These are phyloP conservation scores for Anser cygnoides DNA, from an alignment of 2,113 vertebrate species.

Conservation along the genomic window DNA sequence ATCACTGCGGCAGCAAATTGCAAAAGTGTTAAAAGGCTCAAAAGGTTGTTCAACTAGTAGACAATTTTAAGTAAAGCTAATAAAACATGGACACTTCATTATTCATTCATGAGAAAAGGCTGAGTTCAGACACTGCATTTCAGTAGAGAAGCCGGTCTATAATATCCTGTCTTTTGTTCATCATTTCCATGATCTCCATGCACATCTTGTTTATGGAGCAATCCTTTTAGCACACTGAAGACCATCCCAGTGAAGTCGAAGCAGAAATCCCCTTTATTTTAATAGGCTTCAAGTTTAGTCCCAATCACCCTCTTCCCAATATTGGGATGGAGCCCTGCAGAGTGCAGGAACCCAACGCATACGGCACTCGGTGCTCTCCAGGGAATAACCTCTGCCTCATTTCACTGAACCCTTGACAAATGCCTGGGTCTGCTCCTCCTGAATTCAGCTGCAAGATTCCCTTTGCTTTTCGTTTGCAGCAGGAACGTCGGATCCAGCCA, in stretches of 20 bases:
- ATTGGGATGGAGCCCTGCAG: background rate
- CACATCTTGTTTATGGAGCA: background rate
- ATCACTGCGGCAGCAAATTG: constrained; percentile 52
- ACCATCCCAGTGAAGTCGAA: background rate
- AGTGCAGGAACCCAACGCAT: background rate
- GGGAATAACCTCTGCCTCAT: background rate
- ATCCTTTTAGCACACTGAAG: background rate
- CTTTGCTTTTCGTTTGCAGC: background rate
- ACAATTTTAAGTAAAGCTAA: constrained; percentile 70
- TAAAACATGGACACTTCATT: constrained; percentile 67
- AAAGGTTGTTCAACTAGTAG: constrained; percentile 62
- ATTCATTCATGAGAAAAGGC: constrained; percentile 65
- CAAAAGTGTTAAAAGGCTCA: constrained; percentile 32
- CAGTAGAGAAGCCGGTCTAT: constrained; percentile 20
- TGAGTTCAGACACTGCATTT: constrained; percentile 22
- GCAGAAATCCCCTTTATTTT: background rate
- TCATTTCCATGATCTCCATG: constrained; percentile 24
- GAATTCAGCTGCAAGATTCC: background rate
- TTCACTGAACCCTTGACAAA: background rate
- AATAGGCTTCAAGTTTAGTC: background rate
- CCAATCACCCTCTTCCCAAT: background rate
- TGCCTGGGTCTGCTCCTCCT: background rate
- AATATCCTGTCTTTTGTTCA: constrained; percentile 60
- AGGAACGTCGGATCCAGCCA: background rate
- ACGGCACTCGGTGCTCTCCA: background rate